phyloP scores from a whole-genome alignment of 2,888 invertebrate genomes.

The Diabrotica balteata region DNA sequence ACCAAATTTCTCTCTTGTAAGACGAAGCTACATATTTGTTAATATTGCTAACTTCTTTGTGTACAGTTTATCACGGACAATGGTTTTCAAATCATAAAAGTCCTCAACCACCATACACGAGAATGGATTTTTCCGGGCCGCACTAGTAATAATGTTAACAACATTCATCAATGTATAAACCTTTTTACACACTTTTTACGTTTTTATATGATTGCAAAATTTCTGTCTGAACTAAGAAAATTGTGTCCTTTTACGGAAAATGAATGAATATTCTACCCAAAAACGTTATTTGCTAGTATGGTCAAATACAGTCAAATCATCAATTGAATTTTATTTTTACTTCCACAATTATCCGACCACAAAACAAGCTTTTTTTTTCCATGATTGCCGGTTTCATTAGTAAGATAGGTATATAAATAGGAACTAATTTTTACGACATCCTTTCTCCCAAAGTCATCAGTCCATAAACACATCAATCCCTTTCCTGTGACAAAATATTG shows the following conservation, averaged over 20 bases:
- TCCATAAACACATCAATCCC: not conserved
- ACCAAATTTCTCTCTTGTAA: conserved; percentile 4
- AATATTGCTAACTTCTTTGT: conserved; percentile 4
- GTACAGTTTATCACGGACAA: conserved; percentile 2
- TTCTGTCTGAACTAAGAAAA: not conserved
- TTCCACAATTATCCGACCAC: conserved; percentile 15
- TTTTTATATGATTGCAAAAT: conserved; percentile 19
- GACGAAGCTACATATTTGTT: not conserved
- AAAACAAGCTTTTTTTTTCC: conserved; percentile 21
- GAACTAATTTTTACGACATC: conserved; percentile 15
- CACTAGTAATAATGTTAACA: conserved; percentile 7
- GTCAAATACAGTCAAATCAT: conserved; percentile 7
- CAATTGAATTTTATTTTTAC: not conserved
- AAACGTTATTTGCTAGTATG: conserved; percentile 10
- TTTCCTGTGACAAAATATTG: not conserved
- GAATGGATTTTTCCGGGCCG: not conserved
- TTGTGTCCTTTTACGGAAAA: conserved; percentile 14
- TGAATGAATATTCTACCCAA: conserved; percentile 10
- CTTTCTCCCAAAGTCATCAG: not conserved
- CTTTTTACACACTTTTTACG: conserved; percentile 11
- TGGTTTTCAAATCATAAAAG: conserved; percentile 12
- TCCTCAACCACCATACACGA: not conserved
- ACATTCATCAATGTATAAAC: conserved; percentile 7
- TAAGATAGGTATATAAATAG: conserved; percentile 16
- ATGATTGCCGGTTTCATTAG: conserved; percentile 17